Percentiles rank a stretch among this genome's conserved stretches.
Conservation (phyloP, 2,888 invertebrate species). For the Hymenopus coronatus region DNA sequence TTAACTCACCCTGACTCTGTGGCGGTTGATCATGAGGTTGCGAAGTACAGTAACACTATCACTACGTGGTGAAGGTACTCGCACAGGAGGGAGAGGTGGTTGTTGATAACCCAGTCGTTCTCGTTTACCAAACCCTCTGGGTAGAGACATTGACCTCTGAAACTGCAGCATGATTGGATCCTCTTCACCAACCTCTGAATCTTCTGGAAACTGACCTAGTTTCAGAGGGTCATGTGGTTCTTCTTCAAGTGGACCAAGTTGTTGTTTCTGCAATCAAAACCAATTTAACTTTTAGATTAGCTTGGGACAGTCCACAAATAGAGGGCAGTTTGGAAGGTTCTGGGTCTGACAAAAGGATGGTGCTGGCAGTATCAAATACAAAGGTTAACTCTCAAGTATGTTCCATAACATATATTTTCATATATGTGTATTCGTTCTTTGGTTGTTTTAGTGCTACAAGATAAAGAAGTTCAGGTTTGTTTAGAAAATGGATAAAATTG, state of each 20-base stretch:
- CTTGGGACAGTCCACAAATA: not conserved
- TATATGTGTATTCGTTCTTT: too few relatives aligned
- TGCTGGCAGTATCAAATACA: too few relatives aligned
- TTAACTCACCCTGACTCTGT: constrained; percentile 44
- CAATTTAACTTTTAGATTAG: not conserved
- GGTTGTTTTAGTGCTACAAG: too few relatives aligned
- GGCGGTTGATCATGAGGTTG: constrained; percentile 46
- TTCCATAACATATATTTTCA: too few relatives aligned
- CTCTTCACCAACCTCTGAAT: constrained; percentile 38
- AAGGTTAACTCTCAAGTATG: too few relatives aligned
- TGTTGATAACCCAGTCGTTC: constrained; percentile 24
- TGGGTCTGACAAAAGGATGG: too few relatives aligned
- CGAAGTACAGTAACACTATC: constrained; percentile 48
- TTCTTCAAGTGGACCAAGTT: constrained; percentile 49
- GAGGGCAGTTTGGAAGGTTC: too few relatives aligned
- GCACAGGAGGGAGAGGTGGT: constrained; percentile 43
- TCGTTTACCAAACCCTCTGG: constrained; percentile 47
- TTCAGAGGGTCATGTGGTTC: constrained; percentile 40
- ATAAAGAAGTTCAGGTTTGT: too few relatives aligned
- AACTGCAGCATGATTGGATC: constrained; percentile 43
- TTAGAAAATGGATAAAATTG: too few relatives aligned
- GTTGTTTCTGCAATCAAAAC: constrained; percentile 38
- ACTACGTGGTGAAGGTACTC: constrained; percentile 40
- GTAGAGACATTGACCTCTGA: constrained; percentile 49
- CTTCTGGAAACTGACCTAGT: constrained; percentile 38